These are phyloP conservation scores for Galago senegalensis DNA, from an alignment of 2,797 vertebrate species.

Conservation along the genomic window DNA sequence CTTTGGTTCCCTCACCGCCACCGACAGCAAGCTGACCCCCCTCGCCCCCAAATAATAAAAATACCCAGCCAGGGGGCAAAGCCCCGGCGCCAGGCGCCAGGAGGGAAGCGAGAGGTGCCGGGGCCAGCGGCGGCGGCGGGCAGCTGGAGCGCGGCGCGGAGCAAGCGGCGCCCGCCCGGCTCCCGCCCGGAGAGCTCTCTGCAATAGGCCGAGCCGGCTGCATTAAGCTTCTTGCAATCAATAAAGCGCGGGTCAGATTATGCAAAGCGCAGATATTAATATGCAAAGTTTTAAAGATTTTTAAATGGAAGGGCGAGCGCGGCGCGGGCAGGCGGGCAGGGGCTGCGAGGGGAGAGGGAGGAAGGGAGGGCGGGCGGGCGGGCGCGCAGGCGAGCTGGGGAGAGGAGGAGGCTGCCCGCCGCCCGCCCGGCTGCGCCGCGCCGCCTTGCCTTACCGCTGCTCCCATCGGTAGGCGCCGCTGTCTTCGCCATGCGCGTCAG, in stretches of 20 bases:
- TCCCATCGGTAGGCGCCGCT: constrained; percentile 95
- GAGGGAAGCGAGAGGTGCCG: constrained; percentile 65
- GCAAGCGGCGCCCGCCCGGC: constrained; percentile 88
- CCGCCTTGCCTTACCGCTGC: constrained; percentile 93
- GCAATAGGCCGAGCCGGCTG: constrained; percentile 86
- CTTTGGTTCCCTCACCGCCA: constrained; percentile 47
- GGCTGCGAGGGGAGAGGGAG: constrained; percentile 87
- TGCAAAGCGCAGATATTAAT: constrained; percentile 89
- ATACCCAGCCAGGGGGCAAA: constrained; percentile 84
- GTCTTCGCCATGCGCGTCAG: constrained; percentile 94
- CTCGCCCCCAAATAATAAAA: constrained; percentile 75
- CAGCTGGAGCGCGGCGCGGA: constrained; percentile 80
- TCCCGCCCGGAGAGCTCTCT: constrained; percentile 84
- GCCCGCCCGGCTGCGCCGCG: constrained; percentile 84
- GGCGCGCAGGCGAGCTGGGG: constrained; percentile 87
- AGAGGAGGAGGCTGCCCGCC: constrained; percentile 86
- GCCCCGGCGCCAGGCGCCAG: constrained; percentile 66
- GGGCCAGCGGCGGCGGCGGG: constrained; percentile 69
- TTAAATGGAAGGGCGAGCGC: constrained; percentile 86
- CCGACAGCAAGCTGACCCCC: background rate
- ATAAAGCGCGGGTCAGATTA: constrained; percentile 89
- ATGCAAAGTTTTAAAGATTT: constrained; percentile 91
- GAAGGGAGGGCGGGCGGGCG: constrained; percentile 82
- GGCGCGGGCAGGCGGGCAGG: constrained; percentile 83
- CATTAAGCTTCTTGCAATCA: constrained; percentile 89